Evolutionary conservation across 1,140 invertebrate genomes (phyloP), one percentile per base, ranked within the genome.

Genomic region (Macrocentrus cingulum): DNA sequence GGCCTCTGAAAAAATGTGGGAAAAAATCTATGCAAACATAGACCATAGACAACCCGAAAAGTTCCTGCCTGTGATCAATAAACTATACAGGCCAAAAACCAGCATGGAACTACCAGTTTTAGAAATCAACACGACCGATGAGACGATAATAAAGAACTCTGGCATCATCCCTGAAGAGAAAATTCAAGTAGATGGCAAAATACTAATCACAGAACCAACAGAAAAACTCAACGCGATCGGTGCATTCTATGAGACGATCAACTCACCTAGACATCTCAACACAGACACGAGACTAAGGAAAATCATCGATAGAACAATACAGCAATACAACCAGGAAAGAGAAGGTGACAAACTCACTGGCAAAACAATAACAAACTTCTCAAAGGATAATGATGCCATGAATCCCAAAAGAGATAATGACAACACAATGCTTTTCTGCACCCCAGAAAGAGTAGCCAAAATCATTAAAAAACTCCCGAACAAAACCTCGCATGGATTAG

Each of bases 181-280:
- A 34, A 11, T 7, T 34, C 29, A 34, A 34, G 6, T 34, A 6
- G 11, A 34, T 11, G 11, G 11, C 29, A 34, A 34, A 6, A 7
- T 6, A 11, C 6, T 11, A 34, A 7, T 51, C 2, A 2, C 19
- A 1, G 32, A 37, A 11, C 49, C 16, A 1, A 19, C 18, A 16
- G 29, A 42, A 2, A 56, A 61, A 46, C 54, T 61, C 2, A 45
- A 61, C 20, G n/a, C 46, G 1, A 36, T 56, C 2, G 59, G 52
- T 8, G 37, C 44, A 1, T 39, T 34, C 23, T 55, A 16, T 19
- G 59, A 39, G 45, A n/a, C 53, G 0, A 46, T 50, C 20, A 56
- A 61, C 25, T 22, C 39, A 2, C 53, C 36, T 11, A 50, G 36
- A 25, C 16, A 51, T 11, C 39, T 49, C 1, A 51, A 50, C 5